Evolutionary conservation across 2,113 vertebrate genomes (phyloP), one percentile per base, ranked within the genome.

Genomic region (Macaca fascicularis): DNA sequence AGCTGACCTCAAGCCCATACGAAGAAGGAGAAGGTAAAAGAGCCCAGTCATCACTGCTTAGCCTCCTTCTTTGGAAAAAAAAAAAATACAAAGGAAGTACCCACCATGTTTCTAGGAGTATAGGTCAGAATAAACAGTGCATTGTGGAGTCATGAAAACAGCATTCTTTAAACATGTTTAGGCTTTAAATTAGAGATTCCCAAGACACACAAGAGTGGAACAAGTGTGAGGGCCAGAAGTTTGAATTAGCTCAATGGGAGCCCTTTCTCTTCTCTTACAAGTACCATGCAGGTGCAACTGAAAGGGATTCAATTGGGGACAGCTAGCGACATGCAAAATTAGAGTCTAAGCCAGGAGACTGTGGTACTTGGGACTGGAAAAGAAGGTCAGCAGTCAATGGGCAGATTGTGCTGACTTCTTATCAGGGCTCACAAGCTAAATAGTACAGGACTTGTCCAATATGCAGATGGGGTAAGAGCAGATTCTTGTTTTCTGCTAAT

Each of bases 401-500:
- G 92, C 93, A 97, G 93, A 98, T 97, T 98, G 96, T 98, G 59
- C 90, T 96, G 95, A 59, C 70, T 94, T 96, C 93, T 97, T 97
- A 96, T 98, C 93, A 90, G 94, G 88, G 52, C 72, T 93, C 87
- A 48, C n/a, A 45, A 59, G 64, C 96, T 92, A 94, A 94, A 98
- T 97, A 98, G 97, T 97, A 43, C 67, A 67, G 84, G 97, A 67
- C 76, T 98, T 98, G 97, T 98, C 97, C 96, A 97, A 96, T 97
- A 98, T 97, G 97, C 97, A 98, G 97, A 98, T 97, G 96, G 72
- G 59, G 83, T 95, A 94, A 97, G 96, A 97, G 96, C 97, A 96
- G 95, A 96, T 97, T 95, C 95, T 92, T 96, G 89, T 97, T 97
- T 91, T 97, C 97, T 94, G 72, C 96, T 96, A 96, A 96, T 98